Conservation (phyloP, 2,113 vertebrate genomes). For the Galemys pyrenaicus region DNA sequence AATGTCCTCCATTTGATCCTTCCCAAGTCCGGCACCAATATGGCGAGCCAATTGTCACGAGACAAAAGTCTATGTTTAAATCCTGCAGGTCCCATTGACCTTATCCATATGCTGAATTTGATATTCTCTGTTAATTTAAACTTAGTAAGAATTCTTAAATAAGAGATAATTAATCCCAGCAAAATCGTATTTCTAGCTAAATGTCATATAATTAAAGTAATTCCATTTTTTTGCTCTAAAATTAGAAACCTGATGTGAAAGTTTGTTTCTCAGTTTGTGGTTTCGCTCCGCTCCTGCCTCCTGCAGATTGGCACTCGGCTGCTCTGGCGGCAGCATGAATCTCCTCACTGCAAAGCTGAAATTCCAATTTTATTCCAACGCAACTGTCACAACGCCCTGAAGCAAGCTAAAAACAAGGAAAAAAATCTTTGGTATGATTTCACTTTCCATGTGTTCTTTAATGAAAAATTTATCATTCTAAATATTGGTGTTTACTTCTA, state of each 20-base stretch:
- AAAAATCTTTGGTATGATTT: conserved; percentile 57
- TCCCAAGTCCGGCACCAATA: not conserved
- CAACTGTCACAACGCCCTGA: conserved; percentile 74
- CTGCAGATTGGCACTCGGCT: conserved; percentile 63
- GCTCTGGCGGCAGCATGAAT: conserved; percentile 31
- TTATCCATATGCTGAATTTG: conserved; percentile 44
- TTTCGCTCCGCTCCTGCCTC: conserved; percentile 48
- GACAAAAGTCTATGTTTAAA: conserved; percentile 28
- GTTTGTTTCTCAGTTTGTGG: conserved; percentile 67
- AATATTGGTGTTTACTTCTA: conserved; percentile 77
- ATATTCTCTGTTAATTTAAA: conserved; percentile 71
- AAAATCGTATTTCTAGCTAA: conserved; percentile 68
- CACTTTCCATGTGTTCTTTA: conserved; percentile 75
- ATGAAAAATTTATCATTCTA: conserved; percentile 78
- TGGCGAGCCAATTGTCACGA: conserved; percentile 8
- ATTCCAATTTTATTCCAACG: conserved; percentile 67
- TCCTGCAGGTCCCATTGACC: conserved; percentile 10
- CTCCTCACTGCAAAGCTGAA: conserved; percentile 59
- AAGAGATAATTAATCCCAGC: conserved; percentile 67
- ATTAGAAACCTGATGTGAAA: conserved; percentile 77
- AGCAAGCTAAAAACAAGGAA: conserved; percentile 70
- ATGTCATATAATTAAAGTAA: conserved; percentile 74
- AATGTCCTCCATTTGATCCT: not conserved
- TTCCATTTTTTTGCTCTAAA: conserved; percentile 71
- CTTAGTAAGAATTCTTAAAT: conserved; percentile 64